These are phyloP conservation scores for Drosophila tropicalis DNA, from an alignment of 1,140 invertebrate species.

Conservation along the genomic window DNA sequence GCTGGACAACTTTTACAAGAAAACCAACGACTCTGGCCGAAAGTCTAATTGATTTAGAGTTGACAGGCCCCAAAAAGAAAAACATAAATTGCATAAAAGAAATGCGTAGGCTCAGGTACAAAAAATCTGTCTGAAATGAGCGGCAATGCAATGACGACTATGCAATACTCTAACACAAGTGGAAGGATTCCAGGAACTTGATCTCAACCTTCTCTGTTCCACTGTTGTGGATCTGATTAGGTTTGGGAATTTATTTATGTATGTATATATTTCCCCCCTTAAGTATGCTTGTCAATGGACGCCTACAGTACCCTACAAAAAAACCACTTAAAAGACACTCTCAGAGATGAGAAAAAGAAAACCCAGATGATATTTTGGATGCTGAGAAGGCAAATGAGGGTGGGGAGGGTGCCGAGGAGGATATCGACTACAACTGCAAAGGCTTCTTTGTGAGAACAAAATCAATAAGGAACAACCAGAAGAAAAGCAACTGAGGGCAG, in stretches of 20 bases:
- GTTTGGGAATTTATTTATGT: no score
- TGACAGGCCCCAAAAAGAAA: slow-evolving; percentile 13
- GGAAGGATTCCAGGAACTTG: no score
- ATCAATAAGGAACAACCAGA: background rate
- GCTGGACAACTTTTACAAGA: slow-evolving; percentile 16
- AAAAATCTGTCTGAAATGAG: background rate
- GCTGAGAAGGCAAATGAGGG: background rate
- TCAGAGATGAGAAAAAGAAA: slow-evolving; percentile 1
- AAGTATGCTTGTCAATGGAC: background rate
- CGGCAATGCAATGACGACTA: background rate
- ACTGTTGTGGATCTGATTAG: no score
- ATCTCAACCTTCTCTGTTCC: no score
- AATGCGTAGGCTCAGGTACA: slow-evolving; percentile 23
- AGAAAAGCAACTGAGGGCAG: background rate
- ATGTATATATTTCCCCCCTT: no score
- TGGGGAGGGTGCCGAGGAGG: background rate
- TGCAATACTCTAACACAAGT: no score
- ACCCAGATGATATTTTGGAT: background rate
- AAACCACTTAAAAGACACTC: background rate
- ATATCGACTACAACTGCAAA: background rate
- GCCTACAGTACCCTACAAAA: background rate
- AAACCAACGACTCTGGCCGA: slow-evolving; percentile 3
- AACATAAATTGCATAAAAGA: slow-evolving; percentile 21
- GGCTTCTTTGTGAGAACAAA: background rate
- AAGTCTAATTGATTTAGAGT: slow-evolving; percentile 24